Evolutionary conservation across 2,113 vertebrate genomes (phyloP).

Genomic region (Odocoileus virginianus): DNA sequence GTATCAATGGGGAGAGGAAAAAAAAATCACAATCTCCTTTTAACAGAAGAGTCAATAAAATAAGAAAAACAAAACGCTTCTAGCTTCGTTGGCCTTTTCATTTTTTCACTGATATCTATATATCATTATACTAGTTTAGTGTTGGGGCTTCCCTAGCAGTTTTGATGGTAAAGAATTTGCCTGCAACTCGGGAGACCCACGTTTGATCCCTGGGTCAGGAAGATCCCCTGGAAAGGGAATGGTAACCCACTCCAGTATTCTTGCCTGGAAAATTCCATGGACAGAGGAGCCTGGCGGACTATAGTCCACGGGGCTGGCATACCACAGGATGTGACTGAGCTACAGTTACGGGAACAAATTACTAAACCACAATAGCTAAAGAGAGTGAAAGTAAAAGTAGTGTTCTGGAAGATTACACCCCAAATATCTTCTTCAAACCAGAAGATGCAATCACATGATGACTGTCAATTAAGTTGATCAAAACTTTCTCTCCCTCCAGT

Average conservation of each 20-base stretch:
- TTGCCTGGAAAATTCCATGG: not conserved
- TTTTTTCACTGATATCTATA: not conserved
- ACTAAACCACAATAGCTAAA: not conserved
- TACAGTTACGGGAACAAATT: not conserved
- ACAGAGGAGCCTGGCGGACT: not conserved
- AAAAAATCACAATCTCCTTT: not conserved
- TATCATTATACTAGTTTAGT: not conserved
- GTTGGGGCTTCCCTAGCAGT: not conserved
- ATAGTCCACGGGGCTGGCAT: not conserved
- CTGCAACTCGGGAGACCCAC: rapidly evolving
- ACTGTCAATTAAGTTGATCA: not conserved
- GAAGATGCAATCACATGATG: not conserved
- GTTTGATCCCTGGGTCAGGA: not conserved
- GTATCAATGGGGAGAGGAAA: not conserved
- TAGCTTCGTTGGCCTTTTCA: not conserved
- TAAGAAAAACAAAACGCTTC: not conserved
- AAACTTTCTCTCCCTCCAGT: not conserved
- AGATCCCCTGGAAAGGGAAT: not conserved
- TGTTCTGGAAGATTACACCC: not conserved
- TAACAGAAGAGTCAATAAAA: not conserved
- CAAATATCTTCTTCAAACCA: not conserved
- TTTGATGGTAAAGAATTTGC: not conserved
- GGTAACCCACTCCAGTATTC: not conserved
- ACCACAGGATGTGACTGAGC: not conserved
- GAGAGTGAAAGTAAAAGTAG: not conserved